phyloP scores from a whole-genome alignment of 2,797 vertebrate genomes.

The Trachurus trachurus region DNA sequence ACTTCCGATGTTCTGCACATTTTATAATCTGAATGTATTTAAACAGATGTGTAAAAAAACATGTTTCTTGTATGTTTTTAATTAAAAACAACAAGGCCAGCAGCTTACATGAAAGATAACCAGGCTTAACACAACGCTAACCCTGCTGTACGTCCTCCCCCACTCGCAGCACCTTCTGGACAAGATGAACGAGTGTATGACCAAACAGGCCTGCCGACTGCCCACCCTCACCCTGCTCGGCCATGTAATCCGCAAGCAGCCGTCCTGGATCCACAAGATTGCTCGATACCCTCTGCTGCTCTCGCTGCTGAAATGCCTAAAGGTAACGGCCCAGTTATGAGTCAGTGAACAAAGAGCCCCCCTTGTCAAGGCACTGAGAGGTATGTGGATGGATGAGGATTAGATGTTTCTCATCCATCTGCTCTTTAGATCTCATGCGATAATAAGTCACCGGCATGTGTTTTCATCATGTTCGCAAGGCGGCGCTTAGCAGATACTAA shows the following conservation, averaged over 20 bases:
- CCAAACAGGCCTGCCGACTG: slow-evolving; percentile 92
- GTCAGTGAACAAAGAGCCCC: background rate
- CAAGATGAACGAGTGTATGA: slow-evolving; percentile 98
- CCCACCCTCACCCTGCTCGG: slow-evolving; percentile 94
- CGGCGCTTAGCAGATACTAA: background rate
- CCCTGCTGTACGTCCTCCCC: background rate
- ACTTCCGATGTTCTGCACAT: background rate
- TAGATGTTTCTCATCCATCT: slow-evolving; percentile 3
- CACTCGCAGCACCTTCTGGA: slow-evolving; percentile 94
- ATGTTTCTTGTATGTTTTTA: background rate
- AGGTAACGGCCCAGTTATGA: slow-evolving; percentile 84
- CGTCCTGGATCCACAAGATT: slow-evolving; percentile 99
- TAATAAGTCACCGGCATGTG: background rate
- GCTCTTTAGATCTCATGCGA: background rate
- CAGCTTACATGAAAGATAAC: background rate
- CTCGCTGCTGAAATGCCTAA: slow-evolving; percentile 98
- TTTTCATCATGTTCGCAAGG: background rate
- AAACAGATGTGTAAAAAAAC: background rate
- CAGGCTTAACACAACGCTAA: slow-evolving; percentile 15
- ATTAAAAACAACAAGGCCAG: background rate
- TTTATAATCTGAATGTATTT: background rate
- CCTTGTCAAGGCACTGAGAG: background rate
- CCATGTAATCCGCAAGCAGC: slow-evolving; percentile 95
- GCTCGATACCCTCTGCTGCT: slow-evolving; percentile 94
- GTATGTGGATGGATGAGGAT: background rate